phyloP scores from a whole-genome alignment of 1,140 invertebrate genomes.

The Chlorops oryzae region DNA sequence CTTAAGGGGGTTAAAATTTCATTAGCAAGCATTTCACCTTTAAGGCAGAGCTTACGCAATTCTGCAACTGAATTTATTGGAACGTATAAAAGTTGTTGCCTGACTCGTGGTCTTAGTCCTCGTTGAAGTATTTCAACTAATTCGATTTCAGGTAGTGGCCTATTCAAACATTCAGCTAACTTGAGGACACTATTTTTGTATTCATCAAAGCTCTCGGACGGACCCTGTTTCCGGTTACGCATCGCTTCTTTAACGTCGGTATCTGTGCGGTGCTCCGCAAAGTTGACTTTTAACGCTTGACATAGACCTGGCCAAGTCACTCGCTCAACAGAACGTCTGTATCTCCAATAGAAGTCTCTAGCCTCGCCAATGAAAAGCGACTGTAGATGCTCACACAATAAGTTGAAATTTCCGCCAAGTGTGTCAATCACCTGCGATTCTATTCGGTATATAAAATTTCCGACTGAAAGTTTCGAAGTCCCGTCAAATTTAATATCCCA shows the following conservation, averaged over 20 bases:
- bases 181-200: no score
- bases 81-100: background rate
- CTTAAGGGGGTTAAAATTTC: background rate
- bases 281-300: background rate
- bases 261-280: background rate
- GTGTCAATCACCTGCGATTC: slow-evolving; percentile 2
- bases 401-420: background rate
- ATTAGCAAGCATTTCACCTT: background rate
- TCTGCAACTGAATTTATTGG: background rate
- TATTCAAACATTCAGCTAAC: no score
- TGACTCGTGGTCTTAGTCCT: background rate
- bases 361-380: background rate
- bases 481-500: background rate
- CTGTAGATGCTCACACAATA: background rate
- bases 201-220: no score
- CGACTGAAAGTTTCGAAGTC: background rate
- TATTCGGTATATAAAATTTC: slow-evolving; percentile 3
- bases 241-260: background rate
- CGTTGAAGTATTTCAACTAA: background rate
- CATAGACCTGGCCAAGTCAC: background rate
- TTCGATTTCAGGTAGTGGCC: no score
- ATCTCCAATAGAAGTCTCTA: background rate
- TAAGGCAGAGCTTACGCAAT: background rate
- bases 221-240: no score
- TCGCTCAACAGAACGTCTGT: background rate